Percentiles rank a stretch among this genome's conserved stretches.
Conservation (phyloP, 2,888 invertebrate genomes). For the Drosophila neonasuta region DNA sequence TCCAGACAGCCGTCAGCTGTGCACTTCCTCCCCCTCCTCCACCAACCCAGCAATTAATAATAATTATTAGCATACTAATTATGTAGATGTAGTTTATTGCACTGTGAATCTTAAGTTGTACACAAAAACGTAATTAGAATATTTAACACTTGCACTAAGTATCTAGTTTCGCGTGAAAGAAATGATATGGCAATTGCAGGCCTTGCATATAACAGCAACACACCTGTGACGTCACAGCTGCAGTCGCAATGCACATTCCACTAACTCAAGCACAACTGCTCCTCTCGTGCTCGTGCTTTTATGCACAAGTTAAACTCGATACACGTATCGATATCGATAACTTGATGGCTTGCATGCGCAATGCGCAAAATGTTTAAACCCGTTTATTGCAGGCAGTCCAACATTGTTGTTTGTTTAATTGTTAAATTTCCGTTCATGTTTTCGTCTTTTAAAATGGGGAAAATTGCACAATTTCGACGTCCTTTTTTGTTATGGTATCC, state of each 20-base stretch:
- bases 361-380: not conserved
- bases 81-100: conserved; percentile 7
- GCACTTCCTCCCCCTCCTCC: not conserved
- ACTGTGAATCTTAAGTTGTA: not conserved
- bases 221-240: conserved; percentile 4
- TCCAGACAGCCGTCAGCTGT: conserved; percentile 25
- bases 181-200: not conserved
- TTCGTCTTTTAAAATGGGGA: not conserved
- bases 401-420: conserved; percentile 7
- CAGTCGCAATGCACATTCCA: not conserved
- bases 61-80: not conserved
- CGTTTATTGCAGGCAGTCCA: not conserved
- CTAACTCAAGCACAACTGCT: not conserved
- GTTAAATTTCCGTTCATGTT: conserved; percentile 8
- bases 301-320: conserved; percentile 3
- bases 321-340: not conserved
- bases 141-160: conserved; percentile 4
- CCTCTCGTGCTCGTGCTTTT: not conserved
- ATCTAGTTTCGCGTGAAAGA: not conserved
- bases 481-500: too few species aligned
- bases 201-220: not conserved
- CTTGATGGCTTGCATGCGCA: not conserved
- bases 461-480: conserved; percentile 5
- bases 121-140: not conserved
- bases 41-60: not conserved